Evolutionary conservation across 2,888 invertebrate species (phyloP).

Genomic region (Lasioglossum malachurum): DNA sequence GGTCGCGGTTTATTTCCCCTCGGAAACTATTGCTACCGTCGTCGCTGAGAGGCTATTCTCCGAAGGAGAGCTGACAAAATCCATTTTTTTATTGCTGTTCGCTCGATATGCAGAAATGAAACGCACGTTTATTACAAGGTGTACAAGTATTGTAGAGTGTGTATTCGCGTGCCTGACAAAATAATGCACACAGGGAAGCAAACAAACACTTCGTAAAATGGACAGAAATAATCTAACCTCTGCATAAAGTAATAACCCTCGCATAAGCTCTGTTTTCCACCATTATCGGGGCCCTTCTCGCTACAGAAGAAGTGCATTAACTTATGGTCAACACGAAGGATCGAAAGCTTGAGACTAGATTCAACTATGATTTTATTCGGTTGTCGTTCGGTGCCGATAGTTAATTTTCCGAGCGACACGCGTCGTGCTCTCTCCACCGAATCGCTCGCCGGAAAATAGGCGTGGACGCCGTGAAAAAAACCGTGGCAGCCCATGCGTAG

Average conservation of each 20-base stretch:
- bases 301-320: too few species aligned
- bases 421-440: slow-evolving; percentile 58
- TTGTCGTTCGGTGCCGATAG: neutral
- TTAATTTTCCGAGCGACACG: slow-evolving; percentile 24
- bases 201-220: neutral
- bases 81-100: neutral
- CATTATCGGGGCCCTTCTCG: too few species aligned
- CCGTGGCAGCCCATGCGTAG: slow-evolving; percentile 70
- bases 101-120: neutral
- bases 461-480: slow-evolving; percentile 70
- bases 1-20: neutral
- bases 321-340: neutral
- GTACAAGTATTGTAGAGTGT: too few species aligned
- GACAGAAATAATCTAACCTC: neutral
- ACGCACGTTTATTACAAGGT: neutral
- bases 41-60: neutral
- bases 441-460: slow-evolving; percentile 71
- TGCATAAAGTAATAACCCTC: too few species aligned
- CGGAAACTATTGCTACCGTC: neutral
- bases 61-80: neutral
- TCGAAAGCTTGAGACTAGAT: neutral
- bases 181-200: neutral
- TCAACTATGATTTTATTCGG: neutral
- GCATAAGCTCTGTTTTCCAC: too few species aligned
- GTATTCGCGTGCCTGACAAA: neutral